Base-by-base conservation (phyloP, 2,797 vertebrate species). In the Sylvilagus floridanus region DNA sequence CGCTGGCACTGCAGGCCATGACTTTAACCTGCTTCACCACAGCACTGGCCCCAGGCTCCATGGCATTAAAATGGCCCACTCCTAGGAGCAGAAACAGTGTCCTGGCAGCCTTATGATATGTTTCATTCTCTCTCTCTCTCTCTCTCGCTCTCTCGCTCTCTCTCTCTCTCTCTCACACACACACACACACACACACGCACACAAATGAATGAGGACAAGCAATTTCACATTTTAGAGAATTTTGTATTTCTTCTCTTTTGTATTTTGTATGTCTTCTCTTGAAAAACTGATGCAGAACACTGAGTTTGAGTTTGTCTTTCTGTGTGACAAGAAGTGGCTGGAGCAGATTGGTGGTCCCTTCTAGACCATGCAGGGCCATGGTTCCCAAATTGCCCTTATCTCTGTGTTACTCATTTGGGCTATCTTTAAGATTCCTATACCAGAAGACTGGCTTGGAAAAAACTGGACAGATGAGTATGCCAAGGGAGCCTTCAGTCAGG, bases 201-300 rank as follows among this genome's bases (percentile, higher is more conserved):
- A 47, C 42, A 47, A 47, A 47, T 47, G 42, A 47, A 8, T 47
- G 8, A 47, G 42, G 42, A 47, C 42, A 47, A 63, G 26, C 86
- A 60, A 76, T 79, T 77, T 75, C 60, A 94, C 54, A 26, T 90
- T 73, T 68, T 47, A 12, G 35, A 93, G 83, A 60, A 24, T 47
- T 76, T 5, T 52, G 17, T 19, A 94, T 87, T 84, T 79, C 42
- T 47, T 47, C 42, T 47, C 42, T 47, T 47, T 47, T 47, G 42
- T 47, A 47, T 47, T 47, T 47, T 47, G 42, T 47, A 47, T 47
- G 8, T 47, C 42, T 47, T 47, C 42, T 47, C 42, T 47, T 91
- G 16, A 85, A 94, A 95, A 86, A 63, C 60, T 35, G 14, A 42
- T 81, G 32, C 81, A 50, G 42, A 75, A 35, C 62, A 68, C 84